Evolutionary conservation across 2,797 vertebrate genomes (phyloP), one percentile per base, ranked within the genome.

Genomic region (Cyprinodon diabolis): DNA sequence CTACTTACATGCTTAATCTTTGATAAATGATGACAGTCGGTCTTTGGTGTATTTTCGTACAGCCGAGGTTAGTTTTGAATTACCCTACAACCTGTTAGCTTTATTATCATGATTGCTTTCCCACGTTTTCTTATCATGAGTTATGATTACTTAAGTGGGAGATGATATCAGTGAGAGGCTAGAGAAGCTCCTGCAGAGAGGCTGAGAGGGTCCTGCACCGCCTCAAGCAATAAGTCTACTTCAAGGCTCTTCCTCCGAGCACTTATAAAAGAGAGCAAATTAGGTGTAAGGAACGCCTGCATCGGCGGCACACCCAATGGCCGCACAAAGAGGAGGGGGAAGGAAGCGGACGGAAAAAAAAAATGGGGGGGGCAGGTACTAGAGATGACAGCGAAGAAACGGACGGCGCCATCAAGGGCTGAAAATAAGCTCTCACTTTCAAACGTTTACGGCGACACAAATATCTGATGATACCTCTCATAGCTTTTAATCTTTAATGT

Each of bases 401-500:
- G 82, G 79, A 83, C 88, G 87, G 87, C 80, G 82, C 86, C 86
- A 43, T 91, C 83, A 90, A 90, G 89, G 68, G 82, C 57, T 13
- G 83, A 77, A 90, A 92, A 93, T 91, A 89, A 92, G 87, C 91
- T 87, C 92, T 89, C 88, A 86, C 90, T 92, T 90, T 88, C 84
- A 87, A 91, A 86, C 90, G 84, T 91, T 92, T 91, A 90, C 88
- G 84, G 87, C 85, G 63, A 77, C 91, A 91, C 92, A 90, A 88
- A 92, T 85, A 91, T 92, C 87, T 88, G 88, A 92, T 82, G 92
- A 94, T 92, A 90, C 91, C 92, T 92, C 92, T 93, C 91, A 88
- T 90, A 87, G 93, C 91, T 92, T 93, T 93, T 94, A 94, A 94
- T 94, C 90, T 93, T 94, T 94, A 95, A 95, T 94, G 94, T 90